These are phyloP conservation scores for Thyatira batis DNA, from an alignment of 2,888 invertebrate genomes.

Conservation along the genomic window DNA sequence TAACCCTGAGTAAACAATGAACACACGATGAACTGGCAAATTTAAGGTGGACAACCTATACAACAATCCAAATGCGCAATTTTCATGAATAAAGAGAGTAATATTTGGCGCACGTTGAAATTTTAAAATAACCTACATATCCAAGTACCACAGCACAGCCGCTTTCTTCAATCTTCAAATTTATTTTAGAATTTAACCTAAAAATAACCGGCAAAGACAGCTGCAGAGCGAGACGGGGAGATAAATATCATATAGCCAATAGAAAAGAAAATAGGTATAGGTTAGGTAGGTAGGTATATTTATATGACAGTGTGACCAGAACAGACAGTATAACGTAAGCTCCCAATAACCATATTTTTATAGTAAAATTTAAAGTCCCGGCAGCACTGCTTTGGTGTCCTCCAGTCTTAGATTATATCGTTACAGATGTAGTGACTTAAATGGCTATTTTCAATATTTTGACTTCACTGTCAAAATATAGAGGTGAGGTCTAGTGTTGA, in stretches of 20 bases:
- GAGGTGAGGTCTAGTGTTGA: too few species aligned
- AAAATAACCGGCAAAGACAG: constrained; percentile 80
- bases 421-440: too few species aligned
- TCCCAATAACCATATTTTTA: too few species aligned
- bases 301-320: too few species aligned
- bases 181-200: constrained; percentile 82
- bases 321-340: too few species aligned
- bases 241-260: constrained; percentile 10
- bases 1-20: constrained; percentile 77
- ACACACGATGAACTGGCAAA: constrained; percentile 55
- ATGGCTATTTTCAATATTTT: too few species aligned
- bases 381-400: too few species aligned
- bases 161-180: constrained; percentile 60
- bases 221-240: constrained; percentile 63
- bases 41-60: constrained; percentile 42
- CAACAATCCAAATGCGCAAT: constrained; percentile 71
- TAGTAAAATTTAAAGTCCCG: too few species aligned
- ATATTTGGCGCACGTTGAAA: constrained; percentile 64
- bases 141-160: constrained; percentile 57
- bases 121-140: constrained; percentile 78
- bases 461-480: too few species aligned
- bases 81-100: constrained; percentile 55
- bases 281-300: too few species aligned
- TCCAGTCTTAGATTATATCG: too few species aligned
- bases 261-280: too few species aligned